Conservation (phyloP, 2,113 vertebrate genomes). For the Neodontobutis hainanensis region DNA sequence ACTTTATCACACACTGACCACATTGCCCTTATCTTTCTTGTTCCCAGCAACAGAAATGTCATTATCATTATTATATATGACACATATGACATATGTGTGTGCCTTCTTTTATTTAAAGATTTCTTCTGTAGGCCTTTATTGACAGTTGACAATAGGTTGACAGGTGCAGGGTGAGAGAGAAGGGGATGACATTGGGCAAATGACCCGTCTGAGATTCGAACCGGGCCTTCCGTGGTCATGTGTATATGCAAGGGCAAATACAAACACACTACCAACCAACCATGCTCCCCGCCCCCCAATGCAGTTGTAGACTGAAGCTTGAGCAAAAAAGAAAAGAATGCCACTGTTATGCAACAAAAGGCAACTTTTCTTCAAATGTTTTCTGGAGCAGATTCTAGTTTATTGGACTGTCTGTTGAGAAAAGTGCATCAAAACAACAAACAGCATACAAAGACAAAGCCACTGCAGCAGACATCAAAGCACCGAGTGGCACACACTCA, state of each 20-base stretch:
- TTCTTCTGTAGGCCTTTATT: no score
- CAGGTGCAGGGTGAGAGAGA: no score
- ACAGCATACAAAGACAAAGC: conserved; percentile 32
- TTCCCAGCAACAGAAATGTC: neutral
- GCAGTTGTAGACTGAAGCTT: neutral
- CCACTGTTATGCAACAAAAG: conserved; percentile 26
- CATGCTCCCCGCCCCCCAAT: no score
- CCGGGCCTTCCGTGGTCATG: no score
- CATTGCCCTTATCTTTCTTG: neutral
- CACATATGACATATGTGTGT: no score
- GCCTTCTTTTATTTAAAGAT: no score
- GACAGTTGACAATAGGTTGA: no score
- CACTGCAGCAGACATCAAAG: conserved; percentile 45
- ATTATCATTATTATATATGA: neutral
- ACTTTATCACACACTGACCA: neutral
- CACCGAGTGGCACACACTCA: conserved; percentile 43
- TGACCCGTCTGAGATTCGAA: no score
- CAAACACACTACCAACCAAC: no score
- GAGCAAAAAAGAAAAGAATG: neutral
- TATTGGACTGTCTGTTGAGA: conserved; percentile 18
- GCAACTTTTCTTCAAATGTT: conserved; percentile 37
- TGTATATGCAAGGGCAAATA: no score
- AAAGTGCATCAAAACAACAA: conserved; percentile 25
- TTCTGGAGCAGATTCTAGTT: conserved; percentile 37
- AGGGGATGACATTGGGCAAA: no score